A percentile compares a stretch with the other conserved stretches of the same genome.
Evolutionary conservation across 1,140 invertebrate genomes (phyloP).

Genomic region (Lutraria rhynchaena): DNA sequence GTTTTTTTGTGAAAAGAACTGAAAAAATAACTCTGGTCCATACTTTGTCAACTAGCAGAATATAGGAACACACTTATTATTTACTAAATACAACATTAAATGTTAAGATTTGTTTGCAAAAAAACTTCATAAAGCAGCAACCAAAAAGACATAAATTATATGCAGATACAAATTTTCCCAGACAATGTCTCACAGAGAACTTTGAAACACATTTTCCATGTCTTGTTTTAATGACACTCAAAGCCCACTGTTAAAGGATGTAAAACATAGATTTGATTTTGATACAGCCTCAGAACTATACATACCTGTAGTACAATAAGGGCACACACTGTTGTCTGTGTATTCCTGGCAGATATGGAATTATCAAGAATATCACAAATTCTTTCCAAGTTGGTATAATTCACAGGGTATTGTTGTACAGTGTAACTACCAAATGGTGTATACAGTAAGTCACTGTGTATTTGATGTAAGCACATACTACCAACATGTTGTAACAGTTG

Average conservation of each 20-base stretch:
- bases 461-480: slow-evolving; percentile 79
- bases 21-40: no score
- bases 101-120: no score
- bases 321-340: slow-evolving; percentile 73
- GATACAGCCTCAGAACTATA: no score
- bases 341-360: slow-evolving; percentile 70
- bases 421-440: slow-evolving; percentile 69
- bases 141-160: no score
- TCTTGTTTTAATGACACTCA: neutral
- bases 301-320: slow-evolving; percentile 79
- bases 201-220: slow-evolving; percentile 26
- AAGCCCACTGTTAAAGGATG: neutral
- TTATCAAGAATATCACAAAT: slow-evolving; percentile 77
- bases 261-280: no score
- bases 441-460: slow-evolving; percentile 73
- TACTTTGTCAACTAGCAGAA: no score
- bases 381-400: slow-evolving; percentile 71
- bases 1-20: no score
- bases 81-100: no score
- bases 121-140: no score
- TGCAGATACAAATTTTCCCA: no score
- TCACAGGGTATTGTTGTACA: slow-evolving; percentile 72
- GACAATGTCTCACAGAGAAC: no score
- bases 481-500: slow-evolving; percentile 78
- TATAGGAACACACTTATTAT: no score